Percentiles rank a stretch among this genome's conserved stretches.
phyloP scores from a whole-genome alignment of 2,888 invertebrate genomes.

The Crematogaster levior region DNA sequence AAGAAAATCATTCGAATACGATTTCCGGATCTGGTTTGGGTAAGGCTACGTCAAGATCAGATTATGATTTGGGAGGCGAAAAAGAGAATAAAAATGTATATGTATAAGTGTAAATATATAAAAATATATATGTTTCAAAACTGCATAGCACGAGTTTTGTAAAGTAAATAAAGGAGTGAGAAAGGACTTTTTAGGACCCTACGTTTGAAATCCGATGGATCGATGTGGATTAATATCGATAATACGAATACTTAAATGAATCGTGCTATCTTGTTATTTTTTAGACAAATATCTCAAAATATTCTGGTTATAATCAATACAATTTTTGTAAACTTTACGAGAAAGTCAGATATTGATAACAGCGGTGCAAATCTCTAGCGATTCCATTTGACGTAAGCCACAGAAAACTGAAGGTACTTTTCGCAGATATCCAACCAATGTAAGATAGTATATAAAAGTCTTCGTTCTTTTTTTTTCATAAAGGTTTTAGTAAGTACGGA shows the following conservation, averaged over 20 bases:
- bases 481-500: conserved; percentile 29
- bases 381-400: conserved; percentile 42
- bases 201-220: not conserved
- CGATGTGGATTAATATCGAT: not conserved
- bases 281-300: not conserved
- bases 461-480: conserved; percentile 43
- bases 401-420: conserved; percentile 51
- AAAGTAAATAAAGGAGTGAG: not conserved
- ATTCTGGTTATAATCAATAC: not conserved
- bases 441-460: conserved; percentile 48
- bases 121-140: too few relatives aligned
- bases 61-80: conserved; percentile 42
- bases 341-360: not conserved
- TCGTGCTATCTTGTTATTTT: not conserved
- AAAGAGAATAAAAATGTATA: not conserved
- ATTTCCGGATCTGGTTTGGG: conserved; percentile 76
- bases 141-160: not conserved
- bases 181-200: not conserved
- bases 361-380: conserved; percentile 12
- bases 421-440: conserved; percentile 43
- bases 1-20: conserved; percentile 83
- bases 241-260: not conserved
- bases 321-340: conserved; percentile 48
- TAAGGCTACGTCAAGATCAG: conserved; percentile 68
- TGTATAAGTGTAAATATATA: too few relatives aligned